Evolutionary conservation across 2,113 vertebrate genomes (phyloP), one percentile per base, ranked within the genome.

Genomic region (Prolemur simus): DNA sequence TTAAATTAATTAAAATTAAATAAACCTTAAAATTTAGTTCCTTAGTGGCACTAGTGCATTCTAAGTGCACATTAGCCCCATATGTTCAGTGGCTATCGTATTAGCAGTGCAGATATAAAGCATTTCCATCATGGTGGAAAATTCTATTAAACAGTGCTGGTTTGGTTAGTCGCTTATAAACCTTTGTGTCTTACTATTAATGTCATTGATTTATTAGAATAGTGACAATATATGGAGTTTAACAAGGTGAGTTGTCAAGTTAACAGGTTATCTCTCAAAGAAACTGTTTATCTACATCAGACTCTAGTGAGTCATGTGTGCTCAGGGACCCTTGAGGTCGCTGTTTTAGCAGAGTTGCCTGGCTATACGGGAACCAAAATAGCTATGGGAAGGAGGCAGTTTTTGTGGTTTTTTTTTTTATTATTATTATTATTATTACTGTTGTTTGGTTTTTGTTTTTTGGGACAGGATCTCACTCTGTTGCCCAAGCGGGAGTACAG

Each of bases 271-370:
- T 49, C 68, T 21, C 15, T 63, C 66, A 6, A 21, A 34, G 29
- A 60, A 69, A 34, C 66, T 8, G 5, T 14, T 21, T 7, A 2
- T 78, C 14, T 37, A 0, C 6, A 37, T n/a, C 37, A 73, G 45
- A 52, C n/a, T 12, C n/a, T 9, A 42, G 1, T 32, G 13, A 47
- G n/a, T 37, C 42, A 9, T 23, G 5, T 20, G 17, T 87, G 64
- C 8, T 45, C 69, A 58, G 8, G 0, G 6, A 9, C 4, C 92
- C 92, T 89, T 37, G 15, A 89, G 84, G n/a, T 86, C 29, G 89
- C 73, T 93, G 86, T 85, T 94, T 87, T 45, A 96, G 93, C 96
- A 91, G 96, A 96, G 49, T 71, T 54, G 45, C 71, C 78, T 91
- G 91, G 87, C 49, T 23, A 0, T 88, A 90, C 94, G 90, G 96